Evolutionary conservation across 1,140 invertebrate genomes (phyloP).

Genomic region (Trachelipus rathkii): DNA sequence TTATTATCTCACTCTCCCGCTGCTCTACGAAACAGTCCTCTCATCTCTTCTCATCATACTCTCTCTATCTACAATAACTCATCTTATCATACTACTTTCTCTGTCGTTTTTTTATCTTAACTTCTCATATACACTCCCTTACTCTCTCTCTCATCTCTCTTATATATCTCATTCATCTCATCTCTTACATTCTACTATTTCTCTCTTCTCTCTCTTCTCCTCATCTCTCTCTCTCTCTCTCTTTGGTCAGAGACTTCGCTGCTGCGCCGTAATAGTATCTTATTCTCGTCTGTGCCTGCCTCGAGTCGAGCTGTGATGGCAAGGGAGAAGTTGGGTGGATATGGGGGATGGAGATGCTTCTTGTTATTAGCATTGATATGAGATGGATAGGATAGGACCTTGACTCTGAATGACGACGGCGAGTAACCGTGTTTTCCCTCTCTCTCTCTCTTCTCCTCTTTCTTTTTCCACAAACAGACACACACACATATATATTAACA

Average conservation of each 20-base stretch:
- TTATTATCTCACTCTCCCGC: no score
- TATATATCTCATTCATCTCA: no score
- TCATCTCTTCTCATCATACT: no score
- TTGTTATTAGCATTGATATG: neutral
- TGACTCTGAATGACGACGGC: neutral
- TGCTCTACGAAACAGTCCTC: no score
- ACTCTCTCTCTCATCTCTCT: conserved; percentile 7
- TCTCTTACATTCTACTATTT: neutral
- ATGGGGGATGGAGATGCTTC: neutral
- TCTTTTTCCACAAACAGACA: neutral
- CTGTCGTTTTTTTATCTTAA: no score
- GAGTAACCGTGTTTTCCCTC: neutral
- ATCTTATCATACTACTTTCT: no score
- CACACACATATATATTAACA: no score
- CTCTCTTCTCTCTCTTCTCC: no score
- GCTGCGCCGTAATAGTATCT: neutral
- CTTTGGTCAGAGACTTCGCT: neutral
- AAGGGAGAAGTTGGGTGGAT: no score
- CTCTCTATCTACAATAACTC: no score
- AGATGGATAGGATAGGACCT: neutral
- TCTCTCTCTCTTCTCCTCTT: conserved; percentile 14
- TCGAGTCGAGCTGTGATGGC: neutral
- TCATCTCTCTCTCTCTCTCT: neutral
- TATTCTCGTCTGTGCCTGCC: neutral
- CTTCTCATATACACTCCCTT: neutral